These are phyloP conservation scores for Sphenodon punctatus DNA, from an alignment of 2,797 vertebrate species.

Conservation along the genomic window DNA sequence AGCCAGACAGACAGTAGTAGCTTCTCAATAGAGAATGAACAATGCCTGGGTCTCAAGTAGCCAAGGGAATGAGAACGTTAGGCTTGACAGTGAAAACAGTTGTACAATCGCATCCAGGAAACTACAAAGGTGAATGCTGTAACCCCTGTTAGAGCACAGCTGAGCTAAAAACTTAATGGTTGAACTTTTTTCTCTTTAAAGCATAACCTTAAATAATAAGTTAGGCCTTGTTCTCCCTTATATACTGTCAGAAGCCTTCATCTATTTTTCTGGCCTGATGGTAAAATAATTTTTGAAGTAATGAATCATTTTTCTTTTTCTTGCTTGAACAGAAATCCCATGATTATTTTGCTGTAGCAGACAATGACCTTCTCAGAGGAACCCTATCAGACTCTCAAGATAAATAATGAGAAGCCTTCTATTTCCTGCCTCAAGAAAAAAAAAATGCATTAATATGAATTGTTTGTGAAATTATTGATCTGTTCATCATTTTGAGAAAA, in stretches of 20 bases:
- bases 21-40: background rate
- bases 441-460: conserved; percentile 33
- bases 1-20: background rate
- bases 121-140: conserved; percentile 39
- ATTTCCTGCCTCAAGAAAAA: conserved; percentile 48
- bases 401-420: conserved; percentile 67
- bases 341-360: conserved; percentile 72
- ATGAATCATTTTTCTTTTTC: conserved; percentile 71
- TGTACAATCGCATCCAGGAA: conserved; percentile 39
- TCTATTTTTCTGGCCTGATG: conserved; percentile 62
- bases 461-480: conserved; percentile 41
- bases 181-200: conserved; percentile 69
- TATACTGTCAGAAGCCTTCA: conserved; percentile 66
- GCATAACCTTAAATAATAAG: conserved; percentile 69
- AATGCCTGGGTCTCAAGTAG: conserved; percentile 43
- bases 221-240: conserved; percentile 52
- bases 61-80: conserved; percentile 17
- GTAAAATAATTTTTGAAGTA: conserved; percentile 77
- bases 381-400: conserved; percentile 54
- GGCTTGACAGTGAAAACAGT: conserved; percentile 16
- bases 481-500: conserved; percentile 27
- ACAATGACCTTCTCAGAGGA: conserved; percentile 70
- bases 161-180: conserved; percentile 71
- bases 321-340: conserved; percentile 69
- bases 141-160: conserved; percentile 50